These are phyloP conservation scores for Xyrauchen texanus DNA, from an alignment of 2,113 vertebrate genomes.

Conservation along the genomic window DNA sequence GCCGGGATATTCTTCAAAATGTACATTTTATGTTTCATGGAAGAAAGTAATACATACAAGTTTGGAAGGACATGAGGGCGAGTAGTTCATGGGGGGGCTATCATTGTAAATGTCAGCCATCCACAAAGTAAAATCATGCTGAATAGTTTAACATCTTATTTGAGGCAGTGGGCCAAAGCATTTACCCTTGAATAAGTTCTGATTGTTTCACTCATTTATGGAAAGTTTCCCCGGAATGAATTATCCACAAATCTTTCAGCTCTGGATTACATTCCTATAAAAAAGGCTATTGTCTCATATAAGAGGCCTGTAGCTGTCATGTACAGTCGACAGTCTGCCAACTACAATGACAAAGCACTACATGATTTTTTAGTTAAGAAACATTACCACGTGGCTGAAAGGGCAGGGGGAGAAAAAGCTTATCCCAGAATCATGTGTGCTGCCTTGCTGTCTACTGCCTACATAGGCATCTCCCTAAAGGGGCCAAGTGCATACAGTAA, in stretches of 20 bases:
- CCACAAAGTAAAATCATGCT: no score
- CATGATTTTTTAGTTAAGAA: constrained; percentile 23
- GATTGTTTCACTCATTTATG: constrained; percentile 23
- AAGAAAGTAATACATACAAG: no score
- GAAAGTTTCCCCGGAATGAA: background rate
- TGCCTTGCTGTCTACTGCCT: no score
- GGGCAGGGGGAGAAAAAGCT: background rate
- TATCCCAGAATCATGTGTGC: background rate
- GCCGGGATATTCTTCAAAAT: no score
- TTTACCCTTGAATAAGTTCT: no score
- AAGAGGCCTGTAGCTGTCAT: background rate
- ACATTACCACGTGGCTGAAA: constrained; percentile 13
- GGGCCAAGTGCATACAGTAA: no score
- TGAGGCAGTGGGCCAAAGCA: constrained; percentile 1
- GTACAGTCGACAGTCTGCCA: constrained; percentile 8
- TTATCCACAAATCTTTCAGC: background rate
- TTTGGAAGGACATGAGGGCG: no score
- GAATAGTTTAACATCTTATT: constrained; percentile 2
- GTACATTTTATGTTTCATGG: no score
- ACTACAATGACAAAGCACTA: constrained; percentile 6
- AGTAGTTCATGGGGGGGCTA: no score
- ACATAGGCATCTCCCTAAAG: no score
- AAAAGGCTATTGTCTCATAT: constrained; percentile 24
- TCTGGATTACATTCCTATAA: no score
- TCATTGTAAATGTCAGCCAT: no score